phyloP scores from a whole-genome alignment of 2,113 vertebrate genomes.

The Castor canadensis region DNA sequence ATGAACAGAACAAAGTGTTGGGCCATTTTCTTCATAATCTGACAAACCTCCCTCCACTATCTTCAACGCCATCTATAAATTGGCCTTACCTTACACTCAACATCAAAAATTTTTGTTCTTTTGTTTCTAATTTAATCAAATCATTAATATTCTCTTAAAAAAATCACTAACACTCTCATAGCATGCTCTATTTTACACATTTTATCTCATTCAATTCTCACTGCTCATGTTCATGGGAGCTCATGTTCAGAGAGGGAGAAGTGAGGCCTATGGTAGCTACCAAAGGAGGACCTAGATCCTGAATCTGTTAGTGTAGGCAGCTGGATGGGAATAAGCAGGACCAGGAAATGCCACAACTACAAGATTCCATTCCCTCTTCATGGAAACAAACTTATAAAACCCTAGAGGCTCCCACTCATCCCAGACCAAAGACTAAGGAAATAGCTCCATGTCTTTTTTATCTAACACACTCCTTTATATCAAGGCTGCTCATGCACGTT shows the following conservation, averaged over 20 bases:
- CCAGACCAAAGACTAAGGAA: too few relatives aligned
- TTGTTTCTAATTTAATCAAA: not conserved
- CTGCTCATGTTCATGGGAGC: not conserved
- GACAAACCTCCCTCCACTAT: not conserved
- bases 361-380: too few relatives aligned
- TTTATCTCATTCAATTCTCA: not conserved
- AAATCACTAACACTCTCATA: not conserved
- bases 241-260: fast-evolving
- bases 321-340: too few relatives aligned
- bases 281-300: not conserved
- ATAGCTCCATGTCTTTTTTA: too few relatives aligned
- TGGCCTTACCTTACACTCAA: not conserved
- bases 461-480: too few relatives aligned
- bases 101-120: not conserved
- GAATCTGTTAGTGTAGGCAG: too few relatives aligned
- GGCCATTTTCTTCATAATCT: not conserved
- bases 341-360: too few relatives aligned
- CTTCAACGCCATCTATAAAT: not conserved
- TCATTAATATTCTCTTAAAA: not conserved
- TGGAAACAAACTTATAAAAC: too few relatives aligned
- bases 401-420: too few relatives aligned
- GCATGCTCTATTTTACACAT: fast-evolving
- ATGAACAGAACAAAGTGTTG: fast-evolving
- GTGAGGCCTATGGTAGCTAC: not conserved
- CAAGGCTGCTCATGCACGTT: too few relatives aligned